Evolutionary conservation across 2,113 vertebrate genomes (phyloP), one percentile per base, ranked within the genome.

Genomic region (Noturus placidus): DNA sequence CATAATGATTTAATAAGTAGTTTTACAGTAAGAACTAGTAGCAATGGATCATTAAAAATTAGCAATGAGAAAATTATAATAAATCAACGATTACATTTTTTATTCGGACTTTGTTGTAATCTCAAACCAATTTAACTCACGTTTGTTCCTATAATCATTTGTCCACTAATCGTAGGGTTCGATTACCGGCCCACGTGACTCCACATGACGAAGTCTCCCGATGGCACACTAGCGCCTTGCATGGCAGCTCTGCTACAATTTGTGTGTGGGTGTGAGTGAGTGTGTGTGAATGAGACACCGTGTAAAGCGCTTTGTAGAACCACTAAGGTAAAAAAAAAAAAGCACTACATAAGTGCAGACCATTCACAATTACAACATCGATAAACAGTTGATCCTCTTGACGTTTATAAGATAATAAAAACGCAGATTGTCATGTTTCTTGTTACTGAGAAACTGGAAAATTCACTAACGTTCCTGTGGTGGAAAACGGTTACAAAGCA

Each of bases 1-100:
- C 70, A 38, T 76, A 74, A 76, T 85, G 35, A 85, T 85, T 85
- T 76, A 76, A 85, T 57, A 59, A 61, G 17, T 63, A 30, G 8
- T 81, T 80, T 80, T 19, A 50, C 46, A 50, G 8, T 50, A 81
- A 20, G 50, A 84, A 59, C 33, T 38, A 27, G 52, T 74, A n/a
- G 65, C 25, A 69, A 33, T 38, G 61, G 76, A 86, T 69, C n/a
- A 67, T 65, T 67, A 67, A 19, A 81, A 81, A 42, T 20, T 5
- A 80, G 61, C 42, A 54, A 69, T 3, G 56, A 46, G 35, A 59
- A 63, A 46, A 17, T 59, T 20, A 56, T 72, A 1, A 57, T 1
- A 81, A 81, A 61, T 57, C 19, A 3, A 38, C 2, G 38, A 38
- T 38, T 38, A 9, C n/a, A 4, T 33, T 35, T 81, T 57, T 46